A percentile compares a stretch with the other conserved stretches of the same genome.
phyloP scores from a whole-genome alignment of 1,140 invertebrate genomes.

The Drosophila parabipectinata region DNA sequence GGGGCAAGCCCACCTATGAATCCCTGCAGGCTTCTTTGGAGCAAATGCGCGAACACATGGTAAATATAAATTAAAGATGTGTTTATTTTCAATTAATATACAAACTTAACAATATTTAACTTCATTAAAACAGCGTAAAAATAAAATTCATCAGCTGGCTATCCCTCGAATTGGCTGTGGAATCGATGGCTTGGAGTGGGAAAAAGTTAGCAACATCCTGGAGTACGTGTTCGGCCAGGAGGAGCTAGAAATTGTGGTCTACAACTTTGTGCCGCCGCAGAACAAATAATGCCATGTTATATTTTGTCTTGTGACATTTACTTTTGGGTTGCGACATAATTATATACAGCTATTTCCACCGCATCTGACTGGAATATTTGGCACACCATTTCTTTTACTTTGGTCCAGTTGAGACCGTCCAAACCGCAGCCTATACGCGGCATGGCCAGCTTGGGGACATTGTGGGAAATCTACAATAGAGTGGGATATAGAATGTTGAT shows the following conservation, averaged over 20 bases:
- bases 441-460: constrained; percentile 85
- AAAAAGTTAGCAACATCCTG: constrained; percentile 85
- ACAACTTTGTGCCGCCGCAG: constrained; percentile 83
- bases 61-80: constrained; percentile 14
- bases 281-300: constrained; percentile 18
- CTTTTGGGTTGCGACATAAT: constrained; percentile 62
- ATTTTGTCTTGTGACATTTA: constrained; percentile 11
- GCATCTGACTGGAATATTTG: constrained; percentile 84
- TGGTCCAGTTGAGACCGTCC: constrained; percentile 86
- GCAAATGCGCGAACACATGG: constrained; percentile 84
- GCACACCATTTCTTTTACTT: constrained; percentile 85
- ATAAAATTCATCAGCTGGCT: constrained; percentile 85
- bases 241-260: constrained; percentile 85
- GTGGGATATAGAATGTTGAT: neutral
- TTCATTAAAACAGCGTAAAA: constrained; percentile 68
- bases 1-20: constrained; percentile 84
- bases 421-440: constrained; percentile 88
- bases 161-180: constrained; percentile 88
- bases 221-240: constrained; percentile 85
- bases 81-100: too few species aligned
- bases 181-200: constrained; percentile 87
- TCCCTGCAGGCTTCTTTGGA: constrained; percentile 83
- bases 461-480: constrained; percentile 59
- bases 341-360: constrained; percentile 85
- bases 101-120: neutral